Percentiles rank a stretch among this genome's conserved stretches.
phyloP scores from a whole-genome alignment of 2,113 vertebrate genomes.

The Sylvietta virens region DNA sequence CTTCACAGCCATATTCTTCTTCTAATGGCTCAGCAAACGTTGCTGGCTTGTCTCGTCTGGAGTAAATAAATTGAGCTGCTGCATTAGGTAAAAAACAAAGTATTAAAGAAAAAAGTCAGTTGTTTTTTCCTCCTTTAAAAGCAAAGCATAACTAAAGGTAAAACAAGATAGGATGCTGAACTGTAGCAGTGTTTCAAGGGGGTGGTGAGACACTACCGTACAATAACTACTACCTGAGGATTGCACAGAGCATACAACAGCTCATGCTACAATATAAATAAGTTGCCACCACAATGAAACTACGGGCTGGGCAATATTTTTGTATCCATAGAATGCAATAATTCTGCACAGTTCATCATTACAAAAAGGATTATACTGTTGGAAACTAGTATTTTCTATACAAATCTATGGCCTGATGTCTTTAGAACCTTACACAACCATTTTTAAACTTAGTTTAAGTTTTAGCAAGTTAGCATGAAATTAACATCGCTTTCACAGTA shows the following conservation, averaged over 20 bases:
- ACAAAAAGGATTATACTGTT: neutral
- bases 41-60: slow-evolving; percentile 81
- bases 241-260: neutral
- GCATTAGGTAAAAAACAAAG: slow-evolving; percentile 33
- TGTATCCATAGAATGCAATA: neutral
- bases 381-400: neutral
- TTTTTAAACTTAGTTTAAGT: neutral
- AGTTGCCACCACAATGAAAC: neutral
- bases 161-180: neutral
- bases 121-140: neutral
- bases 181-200: neutral
- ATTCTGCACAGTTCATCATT: neutral
- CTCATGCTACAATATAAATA: neutral
- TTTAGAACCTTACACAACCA: neutral
- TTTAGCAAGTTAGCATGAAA: neutral
- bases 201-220: neutral
- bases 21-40: slow-evolving; percentile 81
- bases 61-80: slow-evolving; percentile 99
- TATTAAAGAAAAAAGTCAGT: neutral
- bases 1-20: slow-evolving; percentile 77
- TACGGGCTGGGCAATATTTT: neutral
- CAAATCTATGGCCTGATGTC: neutral
- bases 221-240: neutral
- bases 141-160: neutral
- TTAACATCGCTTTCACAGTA: neutral